phyloP scores from a whole-genome alignment of 1,140 invertebrate species.

The Zaprionus kolodkinae region DNA sequence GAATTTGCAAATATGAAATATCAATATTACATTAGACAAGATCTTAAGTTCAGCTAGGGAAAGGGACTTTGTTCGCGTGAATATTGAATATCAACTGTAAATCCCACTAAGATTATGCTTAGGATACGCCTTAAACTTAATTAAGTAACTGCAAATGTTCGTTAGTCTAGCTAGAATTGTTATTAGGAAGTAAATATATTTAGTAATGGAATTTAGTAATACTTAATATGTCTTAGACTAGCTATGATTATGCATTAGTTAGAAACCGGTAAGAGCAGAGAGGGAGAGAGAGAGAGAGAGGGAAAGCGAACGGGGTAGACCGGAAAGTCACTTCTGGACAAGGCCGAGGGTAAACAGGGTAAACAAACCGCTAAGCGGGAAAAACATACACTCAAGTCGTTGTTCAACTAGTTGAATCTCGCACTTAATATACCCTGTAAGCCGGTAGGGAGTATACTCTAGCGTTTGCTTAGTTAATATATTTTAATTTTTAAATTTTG shows the following conservation, averaged over 20 bases:
- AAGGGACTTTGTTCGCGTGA: not conserved
- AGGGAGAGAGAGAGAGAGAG: not conserved
- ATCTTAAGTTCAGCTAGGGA: not conserved
- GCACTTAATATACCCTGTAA: not conserved
- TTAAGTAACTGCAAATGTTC: not conserved
- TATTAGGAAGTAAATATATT: not conserved
- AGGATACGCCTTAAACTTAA: not conserved
- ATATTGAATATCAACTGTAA: not conserved
- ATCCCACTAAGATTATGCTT: not conserved
- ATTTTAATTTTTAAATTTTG: not conserved
- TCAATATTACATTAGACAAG: not conserved
- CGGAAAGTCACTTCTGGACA: slow-evolving; percentile 1
- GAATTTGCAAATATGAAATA: not conserved
- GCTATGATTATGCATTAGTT: not conserved
- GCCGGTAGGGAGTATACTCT: not conserved
- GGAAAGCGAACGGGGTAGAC: not conserved
- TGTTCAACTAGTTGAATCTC: not conserved
- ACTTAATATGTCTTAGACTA: not conserved
- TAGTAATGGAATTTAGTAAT: not conserved
- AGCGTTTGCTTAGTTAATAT: not conserved
- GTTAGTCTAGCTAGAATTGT: not conserved
- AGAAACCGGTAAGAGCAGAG: slow-evolving; percentile 9
- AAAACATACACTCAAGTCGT: not conserved
- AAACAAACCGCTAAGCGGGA: slow-evolving; percentile 9
- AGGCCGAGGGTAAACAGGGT: slow-evolving; percentile 22